phyloP scores from a whole-genome alignment of 1,140 invertebrate species.

The Antheraea mylitta region DNA sequence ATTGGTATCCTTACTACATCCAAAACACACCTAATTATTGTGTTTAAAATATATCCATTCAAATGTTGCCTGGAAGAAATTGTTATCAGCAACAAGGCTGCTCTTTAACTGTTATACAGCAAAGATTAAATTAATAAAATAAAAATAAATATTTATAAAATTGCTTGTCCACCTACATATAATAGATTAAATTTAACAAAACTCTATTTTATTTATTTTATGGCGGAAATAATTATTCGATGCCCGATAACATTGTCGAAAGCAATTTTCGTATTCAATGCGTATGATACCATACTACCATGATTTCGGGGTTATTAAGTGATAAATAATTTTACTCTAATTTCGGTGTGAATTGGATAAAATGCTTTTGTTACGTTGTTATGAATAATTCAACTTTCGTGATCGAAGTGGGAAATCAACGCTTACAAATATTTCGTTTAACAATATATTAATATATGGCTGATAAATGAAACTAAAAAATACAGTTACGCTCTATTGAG shows the following conservation, averaged over 20 bases:
- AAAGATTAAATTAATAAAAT: too few relatives aligned
- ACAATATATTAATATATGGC: not conserved
- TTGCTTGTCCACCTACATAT: too few relatives aligned
- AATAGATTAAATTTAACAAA: too few relatives aligned
- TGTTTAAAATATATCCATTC: too few relatives aligned
- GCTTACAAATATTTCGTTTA: not conserved
- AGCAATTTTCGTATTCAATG: conserved; percentile 4
- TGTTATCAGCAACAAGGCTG: too few relatives aligned
- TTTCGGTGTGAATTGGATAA: not conserved
- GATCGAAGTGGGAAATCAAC: not conserved
- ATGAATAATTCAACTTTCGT: not conserved
- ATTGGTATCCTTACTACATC: too few relatives aligned
- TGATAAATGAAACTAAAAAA: too few relatives aligned
- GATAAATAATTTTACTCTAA: not conserved
- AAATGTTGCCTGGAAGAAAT: too few relatives aligned
- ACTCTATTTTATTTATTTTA: not conserved
- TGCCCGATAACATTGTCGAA: conserved; percentile 7
- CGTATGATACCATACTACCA: not conserved
- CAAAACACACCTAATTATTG: too few relatives aligned
- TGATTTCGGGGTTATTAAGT: not conserved
- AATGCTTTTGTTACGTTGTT: not conserved
- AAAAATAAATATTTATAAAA: too few relatives aligned
- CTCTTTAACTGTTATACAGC: too few relatives aligned
- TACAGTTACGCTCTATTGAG: too few relatives aligned
- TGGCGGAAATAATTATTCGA: conserved; percentile 9